A percentile compares a stretch with the other conserved stretches of the same genome.
phyloP scores from a whole-genome alignment of 2,888 invertebrate genomes.

The Drosophila mettleri region DNA sequence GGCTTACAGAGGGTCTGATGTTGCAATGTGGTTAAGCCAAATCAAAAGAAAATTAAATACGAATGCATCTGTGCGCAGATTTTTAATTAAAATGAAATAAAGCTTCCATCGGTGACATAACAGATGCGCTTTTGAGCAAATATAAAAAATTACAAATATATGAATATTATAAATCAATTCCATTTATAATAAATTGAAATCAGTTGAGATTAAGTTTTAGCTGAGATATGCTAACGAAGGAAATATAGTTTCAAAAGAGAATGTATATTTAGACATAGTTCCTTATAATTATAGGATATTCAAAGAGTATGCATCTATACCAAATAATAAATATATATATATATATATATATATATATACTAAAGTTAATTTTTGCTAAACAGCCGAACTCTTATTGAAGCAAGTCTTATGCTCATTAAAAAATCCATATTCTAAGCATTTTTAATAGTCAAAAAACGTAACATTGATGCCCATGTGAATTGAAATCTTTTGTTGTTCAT shows the following conservation, averaged over 20 bases:
- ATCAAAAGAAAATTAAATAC: constrained; percentile 36
- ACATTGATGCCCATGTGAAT: constrained; percentile 2
- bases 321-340: no score
- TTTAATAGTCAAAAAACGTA: background rate
- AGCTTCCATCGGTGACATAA: background rate
- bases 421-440: background rate
- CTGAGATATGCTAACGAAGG: background rate
- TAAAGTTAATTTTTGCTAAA: background rate
- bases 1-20: background rate
- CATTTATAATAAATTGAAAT: no score
- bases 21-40: constrained; percentile 7
- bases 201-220: no score
- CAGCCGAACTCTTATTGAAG: background rate
- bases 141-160: no score
- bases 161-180: no score
- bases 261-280: no score
- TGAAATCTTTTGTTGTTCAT: constrained; percentile 4
- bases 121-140: background rate
- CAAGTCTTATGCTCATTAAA: background rate
- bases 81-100: constrained; percentile 27
- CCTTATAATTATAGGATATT: no score
- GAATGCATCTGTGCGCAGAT: constrained; percentile 14
- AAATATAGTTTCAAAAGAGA: no score
- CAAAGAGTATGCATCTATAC: no score
- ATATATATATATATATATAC: background rate